These are phyloP conservation scores for Stegodyphus mimosarum DNA, from an alignment of 1,140 invertebrate species.

Conservation along the genomic window DNA sequence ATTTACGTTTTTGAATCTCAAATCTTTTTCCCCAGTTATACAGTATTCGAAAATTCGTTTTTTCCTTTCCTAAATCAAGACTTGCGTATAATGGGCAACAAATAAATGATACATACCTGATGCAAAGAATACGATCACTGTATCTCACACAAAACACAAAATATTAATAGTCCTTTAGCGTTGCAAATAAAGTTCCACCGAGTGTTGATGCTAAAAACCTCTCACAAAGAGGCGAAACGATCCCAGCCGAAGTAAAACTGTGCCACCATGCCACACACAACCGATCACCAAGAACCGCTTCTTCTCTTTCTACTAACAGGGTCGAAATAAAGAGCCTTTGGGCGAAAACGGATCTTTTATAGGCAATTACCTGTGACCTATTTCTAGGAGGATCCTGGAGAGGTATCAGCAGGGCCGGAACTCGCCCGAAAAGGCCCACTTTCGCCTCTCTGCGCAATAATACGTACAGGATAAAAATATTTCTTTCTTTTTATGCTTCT, in stretches of 20 bases:
- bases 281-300: conserved; percentile 26
- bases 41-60: too few species aligned
- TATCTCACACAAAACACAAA: too few species aligned
- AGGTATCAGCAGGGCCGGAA: conserved; percentile 30
- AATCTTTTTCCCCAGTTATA: too few species aligned
- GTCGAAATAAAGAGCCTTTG: conserved; percentile 45
- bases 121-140: too few species aligned
- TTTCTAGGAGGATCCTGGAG: conserved; percentile 17
- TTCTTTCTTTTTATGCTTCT: not conserved
- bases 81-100: too few species aligned
- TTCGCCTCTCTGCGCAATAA: conserved; percentile 46
- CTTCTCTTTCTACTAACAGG: not conserved
- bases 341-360: conserved; percentile 53
- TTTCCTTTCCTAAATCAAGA: too few species aligned
- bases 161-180: too few species aligned
- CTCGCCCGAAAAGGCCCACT: conserved; percentile 53
- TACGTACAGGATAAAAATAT: not conserved
- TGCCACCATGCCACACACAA: conserved; percentile 37
- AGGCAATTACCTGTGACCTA: conserved; percentile 56
- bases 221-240: too few species aligned
- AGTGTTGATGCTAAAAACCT: too few species aligned
- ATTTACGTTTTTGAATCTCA: too few species aligned
- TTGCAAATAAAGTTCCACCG: too few species aligned
- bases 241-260: conserved; percentile 9
- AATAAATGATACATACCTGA: too few species aligned